phyloP scores from a whole-genome alignment of 2,797 vertebrate genomes.

The Chrysolophus pictus region DNA sequence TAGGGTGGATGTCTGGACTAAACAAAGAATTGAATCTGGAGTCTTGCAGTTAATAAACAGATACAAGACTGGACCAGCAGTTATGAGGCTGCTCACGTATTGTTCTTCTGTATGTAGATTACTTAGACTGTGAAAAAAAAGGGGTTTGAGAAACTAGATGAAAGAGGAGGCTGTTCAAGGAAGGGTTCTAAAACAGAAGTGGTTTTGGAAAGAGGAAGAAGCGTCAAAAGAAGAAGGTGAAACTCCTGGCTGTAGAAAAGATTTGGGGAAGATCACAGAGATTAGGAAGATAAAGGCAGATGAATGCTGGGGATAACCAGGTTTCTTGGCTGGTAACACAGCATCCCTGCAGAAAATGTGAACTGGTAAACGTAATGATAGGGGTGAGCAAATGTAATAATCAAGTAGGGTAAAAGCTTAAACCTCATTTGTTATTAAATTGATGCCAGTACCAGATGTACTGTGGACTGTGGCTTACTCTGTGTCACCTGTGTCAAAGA shows the following conservation, averaged over 20 bases:
- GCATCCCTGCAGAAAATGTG: neutral
- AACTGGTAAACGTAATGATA: neutral
- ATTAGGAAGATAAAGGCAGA: neutral
- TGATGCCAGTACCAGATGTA: neutral
- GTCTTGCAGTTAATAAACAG: neutral
- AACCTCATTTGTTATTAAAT: neutral
- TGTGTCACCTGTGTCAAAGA: neutral
- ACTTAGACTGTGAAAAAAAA: neutral
- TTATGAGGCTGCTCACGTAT: neutral
- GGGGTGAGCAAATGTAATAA: neutral
- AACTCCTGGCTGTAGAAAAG: neutral
- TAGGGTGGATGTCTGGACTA: no score
- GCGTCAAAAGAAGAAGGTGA: neutral
- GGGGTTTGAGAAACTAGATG: fast-evolving
- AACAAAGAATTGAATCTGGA: no score
- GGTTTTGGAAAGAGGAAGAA: neutral
- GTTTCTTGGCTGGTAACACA: fast-evolving
- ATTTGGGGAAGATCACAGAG: neutral
- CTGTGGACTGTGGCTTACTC: neutral
- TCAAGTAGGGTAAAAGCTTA: neutral
- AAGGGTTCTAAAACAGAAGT: fast-evolving
- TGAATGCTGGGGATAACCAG: neutral
- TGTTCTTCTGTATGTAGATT: neutral
- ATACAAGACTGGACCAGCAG: neutral
- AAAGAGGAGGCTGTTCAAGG: neutral